Evolutionary conservation across 2,113 vertebrate genomes (phyloP).

Genomic region (Acanthisitta chloris): DNA sequence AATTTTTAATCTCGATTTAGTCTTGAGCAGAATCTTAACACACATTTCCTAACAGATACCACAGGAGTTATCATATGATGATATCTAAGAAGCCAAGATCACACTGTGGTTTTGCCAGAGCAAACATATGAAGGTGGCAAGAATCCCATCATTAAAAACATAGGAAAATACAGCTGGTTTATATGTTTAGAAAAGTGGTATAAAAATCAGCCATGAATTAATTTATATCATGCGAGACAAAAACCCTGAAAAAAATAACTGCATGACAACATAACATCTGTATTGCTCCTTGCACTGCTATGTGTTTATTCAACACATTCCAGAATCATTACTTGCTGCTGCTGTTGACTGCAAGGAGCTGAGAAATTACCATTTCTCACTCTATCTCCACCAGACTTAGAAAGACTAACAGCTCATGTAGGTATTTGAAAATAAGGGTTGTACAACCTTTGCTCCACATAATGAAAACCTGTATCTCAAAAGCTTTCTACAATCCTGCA

Average conservation of each 20-base stretch:
- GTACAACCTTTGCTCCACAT: neutral
- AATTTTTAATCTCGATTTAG: neutral
- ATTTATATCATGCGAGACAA: neutral
- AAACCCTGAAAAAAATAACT: neutral
- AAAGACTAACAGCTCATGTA: neutral
- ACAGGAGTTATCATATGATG: neutral
- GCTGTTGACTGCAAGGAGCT: neutral
- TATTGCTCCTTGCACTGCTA: neutral
- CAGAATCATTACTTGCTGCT: neutral
- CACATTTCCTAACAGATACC: neutral
- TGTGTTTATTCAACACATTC: neutral
- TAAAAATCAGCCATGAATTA: neutral
- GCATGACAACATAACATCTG: neutral
- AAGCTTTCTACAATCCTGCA: neutral
- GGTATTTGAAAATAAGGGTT: neutral
- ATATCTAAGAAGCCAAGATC: neutral
- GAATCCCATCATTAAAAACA: neutral
- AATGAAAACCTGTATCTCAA: neutral
- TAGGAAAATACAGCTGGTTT: neutral
- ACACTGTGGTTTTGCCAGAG: neutral
- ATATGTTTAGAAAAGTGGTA: neutral
- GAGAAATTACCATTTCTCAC: too few relatives aligned
- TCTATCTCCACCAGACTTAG: neutral
- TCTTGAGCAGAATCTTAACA: neutral
- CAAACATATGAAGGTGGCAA: neutral